Base-by-base conservation (phyloP, 1,140 invertebrate genomes). In the Callitettix versicolor region DNA sequence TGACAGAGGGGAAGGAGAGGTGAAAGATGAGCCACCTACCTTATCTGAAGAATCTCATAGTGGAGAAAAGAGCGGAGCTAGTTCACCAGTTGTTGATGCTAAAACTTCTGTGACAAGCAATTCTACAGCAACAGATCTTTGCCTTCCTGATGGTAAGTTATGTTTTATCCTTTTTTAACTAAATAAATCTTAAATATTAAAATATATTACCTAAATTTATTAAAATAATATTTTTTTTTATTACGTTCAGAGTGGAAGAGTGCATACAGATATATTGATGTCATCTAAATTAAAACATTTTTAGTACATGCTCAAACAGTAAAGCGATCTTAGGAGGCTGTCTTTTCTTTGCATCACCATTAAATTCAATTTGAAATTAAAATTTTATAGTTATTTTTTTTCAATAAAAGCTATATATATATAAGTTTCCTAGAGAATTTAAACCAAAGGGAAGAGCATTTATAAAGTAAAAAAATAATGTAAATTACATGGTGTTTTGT, bases 1-100 rank as follows among this genome's bases (percentile, higher is more conserved):
- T 6, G 46, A 49, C 11, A 55, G 53, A 47, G 43, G 34, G 9
- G 53, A 55, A 12, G 53, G 22, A 9, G 44, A 55, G n/a, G 54
- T 55, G 21, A 55, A 55, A 44, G 54, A 55, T 14, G 54, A 55
- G 17, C 54, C 54, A 2, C 40, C 36, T 34, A 18, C 40, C 1
- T 36, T 24, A 12, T 17, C 36, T 6, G 50, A 53, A 12, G 54
- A 55, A 7, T 18, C 54, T 36, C 18, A 41, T 14, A 18, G 30
- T 21, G 26, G 17, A 6, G 54, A 55, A 14, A 46, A 49, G n/a
- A 24, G 24, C 15, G 36, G 33, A 0, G 44, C 47, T 6, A 15
- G 33, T 38, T 22, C 46, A 40, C 44, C 54, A 40, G 24, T 33
- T 11, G 9, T 26, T n/a, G 47, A 49, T 5, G 18, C 33, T 2